These are phyloP conservation scores for Baccha elongata DNA, from an alignment of 2,888 invertebrate genomes.

Conservation along the genomic window DNA sequence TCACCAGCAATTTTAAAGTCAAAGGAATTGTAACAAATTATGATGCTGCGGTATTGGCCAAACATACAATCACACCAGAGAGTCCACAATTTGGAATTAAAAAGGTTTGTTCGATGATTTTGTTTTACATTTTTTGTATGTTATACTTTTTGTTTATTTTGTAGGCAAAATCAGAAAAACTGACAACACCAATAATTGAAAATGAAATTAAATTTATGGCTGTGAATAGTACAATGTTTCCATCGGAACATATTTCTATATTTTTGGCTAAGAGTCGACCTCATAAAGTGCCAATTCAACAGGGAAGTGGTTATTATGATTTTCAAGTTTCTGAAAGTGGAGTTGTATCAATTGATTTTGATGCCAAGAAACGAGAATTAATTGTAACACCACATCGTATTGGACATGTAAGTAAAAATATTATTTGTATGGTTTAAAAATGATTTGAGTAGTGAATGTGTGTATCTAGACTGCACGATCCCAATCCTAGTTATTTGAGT, in stretches of 20 bases:
- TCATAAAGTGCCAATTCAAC: slow-evolving; percentile 78
- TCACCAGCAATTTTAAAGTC: slow-evolving; percentile 80
- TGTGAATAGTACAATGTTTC: slow-evolving; percentile 80
- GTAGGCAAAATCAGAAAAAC: slow-evolving; percentile 77
- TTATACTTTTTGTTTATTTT: slow-evolving; percentile 32
- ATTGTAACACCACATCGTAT: slow-evolving; percentile 79
- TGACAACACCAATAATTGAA: slow-evolving; percentile 80
- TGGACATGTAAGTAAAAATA: slow-evolving; percentile 79
- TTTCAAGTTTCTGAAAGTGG: slow-evolving; percentile 79
- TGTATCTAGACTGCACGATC: no score
- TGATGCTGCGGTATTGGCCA: slow-evolving; percentile 76
- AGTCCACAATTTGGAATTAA: slow-evolving; percentile 80
- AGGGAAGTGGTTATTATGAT: slow-evolving; percentile 81
- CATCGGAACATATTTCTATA: slow-evolving; percentile 79
- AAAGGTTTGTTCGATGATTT: slow-evolving; percentile 77
- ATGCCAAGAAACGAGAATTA: slow-evolving; percentile 77
- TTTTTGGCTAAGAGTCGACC: slow-evolving; percentile 78
- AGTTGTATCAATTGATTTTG: slow-evolving; percentile 79
- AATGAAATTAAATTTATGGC: slow-evolving; percentile 82
- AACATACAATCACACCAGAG: slow-evolving; percentile 78
- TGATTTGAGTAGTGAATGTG: no score
- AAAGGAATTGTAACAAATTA: slow-evolving; percentile 80
- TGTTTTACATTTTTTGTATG: not conserved
- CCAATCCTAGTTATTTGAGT: no score
- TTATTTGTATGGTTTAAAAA: no score